A percentile compares a stretch with the other conserved stretches of the same genome.
Evolutionary conservation across 1,140 invertebrate species (phyloP).

Genomic region (Samia ricini): DNA sequence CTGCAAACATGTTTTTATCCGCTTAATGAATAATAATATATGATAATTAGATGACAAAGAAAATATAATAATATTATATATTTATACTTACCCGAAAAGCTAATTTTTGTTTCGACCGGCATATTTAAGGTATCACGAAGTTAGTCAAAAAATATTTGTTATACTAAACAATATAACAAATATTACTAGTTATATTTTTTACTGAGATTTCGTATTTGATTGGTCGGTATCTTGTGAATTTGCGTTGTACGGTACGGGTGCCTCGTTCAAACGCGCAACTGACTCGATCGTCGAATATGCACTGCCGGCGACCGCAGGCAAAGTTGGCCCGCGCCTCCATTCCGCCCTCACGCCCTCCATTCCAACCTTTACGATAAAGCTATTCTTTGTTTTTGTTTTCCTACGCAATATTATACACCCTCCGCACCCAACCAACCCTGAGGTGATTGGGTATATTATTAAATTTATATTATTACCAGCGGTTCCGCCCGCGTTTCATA

Average conservation of each 20-base stretch:
- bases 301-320: slow-evolving; percentile 31
- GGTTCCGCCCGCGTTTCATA: too few relatives aligned
- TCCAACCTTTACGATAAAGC: slow-evolving; percentile 21
- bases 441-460: slow-evolving; percentile 8
- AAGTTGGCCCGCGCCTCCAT: slow-evolving; percentile 31
- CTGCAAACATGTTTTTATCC: not conserved
- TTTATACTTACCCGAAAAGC: slow-evolving; percentile 64
- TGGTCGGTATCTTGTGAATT: slow-evolving; percentile 15
- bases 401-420: slow-evolving; percentile 18
- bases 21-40: not conserved
- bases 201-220: not conserved
- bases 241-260: slow-evolving; percentile 27
- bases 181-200: too few relatives aligned
- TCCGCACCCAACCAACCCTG: slow-evolving; percentile 20
- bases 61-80: not conserved
- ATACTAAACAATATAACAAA: not conserved
- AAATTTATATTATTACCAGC: slow-evolving; percentile 6
- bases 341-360: slow-evolving; percentile 43
- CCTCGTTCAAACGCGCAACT: slow-evolving; percentile 40
- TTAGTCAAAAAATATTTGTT: not conserved
- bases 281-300: slow-evolving; percentile 46
- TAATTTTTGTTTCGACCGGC: slow-evolving; percentile 72
- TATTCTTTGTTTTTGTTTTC: slow-evolving; percentile 47
- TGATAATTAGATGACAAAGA: not conserved
- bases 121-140: slow-evolving; percentile 32